Base-by-base conservation (phyloP, 2,888 invertebrate species). In the Dione juno region DNA sequence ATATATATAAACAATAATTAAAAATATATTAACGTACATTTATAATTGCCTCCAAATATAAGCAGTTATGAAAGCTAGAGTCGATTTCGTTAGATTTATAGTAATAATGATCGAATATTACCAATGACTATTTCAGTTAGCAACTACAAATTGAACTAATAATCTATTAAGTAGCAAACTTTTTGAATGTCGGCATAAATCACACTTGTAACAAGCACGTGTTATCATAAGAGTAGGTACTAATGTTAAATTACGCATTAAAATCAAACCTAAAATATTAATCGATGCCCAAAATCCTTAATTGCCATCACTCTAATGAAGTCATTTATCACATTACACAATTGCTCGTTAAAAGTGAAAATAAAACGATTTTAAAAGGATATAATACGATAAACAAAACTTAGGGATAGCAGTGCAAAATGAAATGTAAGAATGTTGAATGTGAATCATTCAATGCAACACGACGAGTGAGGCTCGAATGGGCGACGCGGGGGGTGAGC, bases 341-440 rank as follows among this genome's bases (percentile, higher is more conserved):
- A 82, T 84, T 81, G 81, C 79, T 81, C 82, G 81, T 81, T 82
- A 85, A 83, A 81, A 76, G 80, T 81, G 78, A 78, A 79, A 77
- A 81, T 82, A 79, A 79, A 76, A 48, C 54, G 61, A 77, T 79
- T 78, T 81, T 81, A 80, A 82, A 80, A 81, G 81, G 77, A 76
- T 58, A 57, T 19, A 45, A 58, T 37, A 59, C 67, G 43, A 73
- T 19, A 52, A 73, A 63, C 53, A 70, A 71, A 64, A 69, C 68
- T 63, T 37, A 48, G 61, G 50, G 43, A 69, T 53, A 67, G 67
- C 69, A 72, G 52, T 41, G 43, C 57, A 64, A 64, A 69, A 72
- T 65, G 74, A 65, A 67, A 70, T 53, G 67, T 75, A 69, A 67
- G 57, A 73, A 75, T 75, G 76, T 77, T 71, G 71, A 28, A 28